These are phyloP conservation scores for Elaphurus davidianus DNA, from an alignment of 2,113 vertebrate genomes.

Conservation along the genomic window DNA sequence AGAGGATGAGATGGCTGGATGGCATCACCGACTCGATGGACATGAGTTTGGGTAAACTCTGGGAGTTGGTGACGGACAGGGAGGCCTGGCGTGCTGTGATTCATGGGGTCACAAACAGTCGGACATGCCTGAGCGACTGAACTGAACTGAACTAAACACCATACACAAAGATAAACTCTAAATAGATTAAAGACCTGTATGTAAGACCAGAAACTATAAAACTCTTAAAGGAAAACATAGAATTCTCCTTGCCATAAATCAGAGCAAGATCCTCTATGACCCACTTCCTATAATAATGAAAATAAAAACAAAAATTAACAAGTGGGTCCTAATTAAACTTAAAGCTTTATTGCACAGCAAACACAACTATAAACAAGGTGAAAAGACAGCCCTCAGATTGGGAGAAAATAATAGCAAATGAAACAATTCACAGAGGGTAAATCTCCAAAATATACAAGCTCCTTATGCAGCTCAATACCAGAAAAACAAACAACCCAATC, in stretches of 20 bases:
- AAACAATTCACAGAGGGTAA: not conserved
- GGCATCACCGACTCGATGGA: no score
- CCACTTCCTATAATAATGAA: not conserved
- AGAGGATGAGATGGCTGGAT: no score
- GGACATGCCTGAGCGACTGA: no score
- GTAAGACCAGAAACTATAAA: not conserved
- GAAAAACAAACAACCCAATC: not conserved
- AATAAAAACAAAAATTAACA: not conserved
- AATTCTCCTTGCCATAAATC: not conserved
- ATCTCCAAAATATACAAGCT: not conserved
- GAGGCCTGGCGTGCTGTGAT: no score
- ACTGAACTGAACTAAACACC: not conserved
- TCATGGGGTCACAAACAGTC: no score
- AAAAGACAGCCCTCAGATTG: not conserved
- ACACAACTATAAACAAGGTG: not conserved
- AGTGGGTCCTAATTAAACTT: not conserved
- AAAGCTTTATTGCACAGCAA: not conserved
- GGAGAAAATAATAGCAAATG: not conserved
- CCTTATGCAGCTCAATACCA: not conserved
- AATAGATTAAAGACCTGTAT: not conserved
- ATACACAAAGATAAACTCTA: not conserved
- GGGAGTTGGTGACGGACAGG: no score
- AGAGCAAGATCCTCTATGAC: not conserved
- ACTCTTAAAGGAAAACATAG: not conserved
- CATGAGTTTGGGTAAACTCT: no score